phyloP scores from a whole-genome alignment of 2,113 vertebrate genomes.

The cattle (Bos taurus) region DNA sequence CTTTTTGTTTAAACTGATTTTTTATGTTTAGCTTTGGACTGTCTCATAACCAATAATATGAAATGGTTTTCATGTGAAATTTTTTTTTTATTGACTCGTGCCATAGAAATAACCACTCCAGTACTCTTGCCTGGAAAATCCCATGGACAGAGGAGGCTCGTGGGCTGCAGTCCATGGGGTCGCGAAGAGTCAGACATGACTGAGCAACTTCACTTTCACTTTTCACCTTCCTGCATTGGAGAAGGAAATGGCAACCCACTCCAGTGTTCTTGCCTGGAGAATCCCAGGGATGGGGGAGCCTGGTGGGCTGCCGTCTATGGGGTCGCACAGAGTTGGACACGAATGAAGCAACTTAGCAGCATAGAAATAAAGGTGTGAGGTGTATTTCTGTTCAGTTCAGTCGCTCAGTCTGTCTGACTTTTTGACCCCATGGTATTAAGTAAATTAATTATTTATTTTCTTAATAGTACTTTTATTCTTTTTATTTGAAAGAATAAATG shows the following conservation, averaged over 20 bases:
- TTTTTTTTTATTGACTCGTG: constrained; percentile 6
- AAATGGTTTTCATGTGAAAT: not conserved
- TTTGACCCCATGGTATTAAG: not conserved
- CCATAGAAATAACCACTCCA: not conserved
- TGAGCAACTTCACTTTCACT: too few relatives aligned
- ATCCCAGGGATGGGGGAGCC: too few relatives aligned
- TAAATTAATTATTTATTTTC: not conserved
- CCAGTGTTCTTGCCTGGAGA: too few relatives aligned
- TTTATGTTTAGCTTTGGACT: not conserved
- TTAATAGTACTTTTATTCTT: not conserved
- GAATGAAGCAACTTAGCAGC: too few relatives aligned
- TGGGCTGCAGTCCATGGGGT: too few relatives aligned
- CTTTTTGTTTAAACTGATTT: not conserved
- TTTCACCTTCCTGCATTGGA: too few relatives aligned
- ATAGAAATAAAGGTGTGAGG: not conserved
- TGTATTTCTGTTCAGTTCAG: not conserved
- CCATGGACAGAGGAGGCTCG: too few relatives aligned
- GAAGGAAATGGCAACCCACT: too few relatives aligned
- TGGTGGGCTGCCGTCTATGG: too few relatives aligned
- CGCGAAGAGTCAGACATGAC: too few relatives aligned
- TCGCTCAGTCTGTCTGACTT: not conserved
- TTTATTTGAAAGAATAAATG: not conserved
- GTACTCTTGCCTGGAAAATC: too few relatives aligned
- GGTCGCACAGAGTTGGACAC: too few relatives aligned
- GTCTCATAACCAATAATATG: not conserved